These are phyloP conservation scores for Montipora capricornis DNA, from an alignment of 64 coral and sea anemone species.

Conservation along the genomic window DNA sequence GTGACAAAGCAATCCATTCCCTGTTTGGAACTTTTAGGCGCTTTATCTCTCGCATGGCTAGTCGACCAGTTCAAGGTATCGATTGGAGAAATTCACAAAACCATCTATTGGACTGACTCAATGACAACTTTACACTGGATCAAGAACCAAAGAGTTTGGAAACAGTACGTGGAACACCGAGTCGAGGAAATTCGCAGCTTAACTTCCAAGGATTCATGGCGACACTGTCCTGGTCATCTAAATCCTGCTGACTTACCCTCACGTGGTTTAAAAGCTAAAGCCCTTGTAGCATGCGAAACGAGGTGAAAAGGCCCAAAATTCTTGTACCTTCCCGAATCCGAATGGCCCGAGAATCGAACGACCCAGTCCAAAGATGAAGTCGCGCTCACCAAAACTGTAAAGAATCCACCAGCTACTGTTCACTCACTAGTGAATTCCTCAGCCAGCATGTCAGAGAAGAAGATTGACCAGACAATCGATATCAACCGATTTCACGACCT, in stretches of 20 bases:
- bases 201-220: background rate
- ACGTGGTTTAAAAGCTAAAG: conserved; percentile 19
- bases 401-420: background rate
- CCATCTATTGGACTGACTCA: conserved; percentile 34
- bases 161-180: conserved; percentile 57
- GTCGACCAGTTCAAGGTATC: background rate
- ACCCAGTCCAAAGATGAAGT: conserved; percentile 17
- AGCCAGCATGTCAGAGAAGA: background rate
- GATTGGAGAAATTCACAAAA: background rate
- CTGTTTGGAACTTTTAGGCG: conserved; percentile 40
- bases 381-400: background rate
- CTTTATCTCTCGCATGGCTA: conserved; percentile 35
- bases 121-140: conserved; percentile 46
- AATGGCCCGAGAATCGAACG: conserved; percentile 28
- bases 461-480: conserved; percentile 31
- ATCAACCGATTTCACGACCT: conserved; percentile 23
- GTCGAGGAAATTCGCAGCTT: conserved; percentile 38
- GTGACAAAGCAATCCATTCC: conserved; percentile 52
- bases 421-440: conserved; percentile 13
- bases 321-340: background rate
- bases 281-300: background rate
- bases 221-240: conserved; percentile 28
- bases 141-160: conserved; percentile 2
- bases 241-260: conserved; percentile 68
- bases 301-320: conserved; percentile 57